Base-by-base conservation (phyloP, 2,797 vertebrate species). In the Falco berigora region DNA sequence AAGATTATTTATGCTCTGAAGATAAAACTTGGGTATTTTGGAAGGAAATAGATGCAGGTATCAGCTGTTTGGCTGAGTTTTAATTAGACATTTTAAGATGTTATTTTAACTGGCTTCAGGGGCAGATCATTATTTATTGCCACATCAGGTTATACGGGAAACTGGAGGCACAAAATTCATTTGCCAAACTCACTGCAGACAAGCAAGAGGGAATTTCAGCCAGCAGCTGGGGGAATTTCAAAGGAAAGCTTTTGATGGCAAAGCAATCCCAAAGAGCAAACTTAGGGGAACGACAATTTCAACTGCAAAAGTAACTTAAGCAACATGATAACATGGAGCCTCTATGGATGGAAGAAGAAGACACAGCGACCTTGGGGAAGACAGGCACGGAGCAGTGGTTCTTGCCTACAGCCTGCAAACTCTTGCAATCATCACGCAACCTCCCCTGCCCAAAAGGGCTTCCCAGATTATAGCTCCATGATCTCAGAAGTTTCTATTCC, bases 51-150 rank as follows among this genome's bases (percentile, higher is more conserved):
- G 94, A 81, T 27, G 38, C n/a, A 86, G 10, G 21, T 93, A 78
- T 88, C 46, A 84, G 24, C 11, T 50, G 6, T 38, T 78, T 32
- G 68, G 86, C 23, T 72, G 75, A 87, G 80, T 88, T 93, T 93
- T 92, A 93, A 93, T 94, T 90, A 88, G 52, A 34, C 15, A 25
- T 67, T 88, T 93, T 46, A 76, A 69, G 34, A 69, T 25, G 14
- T 95, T 92, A 59, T 86, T 94, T 92, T 81, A 85, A 68, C 63
- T 64, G 78, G 24, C 49, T 93, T 78, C 58, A 44, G 58, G 58
- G 62, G 78, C 17, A 32, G 34, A 88, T 72, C 23, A 50, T 93
- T 75, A 75, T 85, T 92, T 87, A 91, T 86, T 80, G 61, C 47
- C 59, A 36, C 50, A 78, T 55, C 44, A 58, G 46, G 25, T 86